Evolutionary conservation across 2,888 invertebrate genomes (phyloP).

Genomic region (Hypena proboscidalis): DNA sequence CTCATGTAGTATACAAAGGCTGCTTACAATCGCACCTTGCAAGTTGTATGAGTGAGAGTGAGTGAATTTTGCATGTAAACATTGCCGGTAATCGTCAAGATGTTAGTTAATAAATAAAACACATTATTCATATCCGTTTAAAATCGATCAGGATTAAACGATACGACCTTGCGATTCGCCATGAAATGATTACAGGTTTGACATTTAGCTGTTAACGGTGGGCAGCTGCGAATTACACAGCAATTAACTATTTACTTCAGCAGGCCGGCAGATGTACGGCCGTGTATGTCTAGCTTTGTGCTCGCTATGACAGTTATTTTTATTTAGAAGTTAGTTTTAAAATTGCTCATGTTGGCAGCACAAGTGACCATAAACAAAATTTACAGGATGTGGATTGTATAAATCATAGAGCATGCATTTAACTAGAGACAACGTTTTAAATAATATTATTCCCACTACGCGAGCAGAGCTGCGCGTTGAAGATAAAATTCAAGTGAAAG

Average conservation of each 20-base stretch:
- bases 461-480: too few relatives aligned
- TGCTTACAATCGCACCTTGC: conserved; percentile 1
- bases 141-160: conserved; percentile 52
- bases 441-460: too few relatives aligned
- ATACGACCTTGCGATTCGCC: conserved; percentile 59
- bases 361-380: conserved; percentile 13
- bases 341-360: neutral
- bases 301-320: conserved; percentile 52
- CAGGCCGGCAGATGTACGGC: conserved; percentile 74
- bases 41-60: conserved; percentile 20
- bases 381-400: neutral
- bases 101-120: conserved; percentile 19
- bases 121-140: conserved; percentile 42
- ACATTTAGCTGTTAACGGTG: conserved; percentile 71
- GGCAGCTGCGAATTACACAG: conserved; percentile 71
- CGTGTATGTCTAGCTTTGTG: conserved; percentile 53
- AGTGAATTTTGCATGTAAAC: conserved; percentile 9
- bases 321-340: conserved; percentile 41
- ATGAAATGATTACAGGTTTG: conserved; percentile 72
- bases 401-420: neutral
- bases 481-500: too few relatives aligned
- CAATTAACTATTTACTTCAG: conserved; percentile 61
- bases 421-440: neutral
- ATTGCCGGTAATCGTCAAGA: conserved; percentile 26
- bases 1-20: neutral